These are phyloP conservation scores for Podargus strigoides DNA, from an alignment of 2,797 vertebrate species.

Conservation along the genomic window DNA sequence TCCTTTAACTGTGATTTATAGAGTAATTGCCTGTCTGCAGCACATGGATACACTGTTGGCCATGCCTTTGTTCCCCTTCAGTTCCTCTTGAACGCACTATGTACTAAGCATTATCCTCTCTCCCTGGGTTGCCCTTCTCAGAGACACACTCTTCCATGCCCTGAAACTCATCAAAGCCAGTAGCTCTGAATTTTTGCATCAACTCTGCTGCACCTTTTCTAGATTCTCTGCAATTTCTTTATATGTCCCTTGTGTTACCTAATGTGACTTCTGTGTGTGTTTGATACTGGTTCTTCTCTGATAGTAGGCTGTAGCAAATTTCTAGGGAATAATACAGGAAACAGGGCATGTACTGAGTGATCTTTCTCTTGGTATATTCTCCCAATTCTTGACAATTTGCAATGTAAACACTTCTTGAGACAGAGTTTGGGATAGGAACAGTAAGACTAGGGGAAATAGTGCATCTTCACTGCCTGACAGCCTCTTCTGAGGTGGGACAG, in stretches of 20 bases:
- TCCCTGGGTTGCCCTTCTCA: conserved; percentile 50
- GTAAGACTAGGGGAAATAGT: neutral
- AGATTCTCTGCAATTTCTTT: conserved; percentile 13
- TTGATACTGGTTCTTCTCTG: neutral
- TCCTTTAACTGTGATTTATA: conserved; percentile 56
- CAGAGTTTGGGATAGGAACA: neutral
- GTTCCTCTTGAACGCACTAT: conserved; percentile 51
- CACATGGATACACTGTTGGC: conserved; percentile 46
- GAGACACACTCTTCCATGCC: neutral
- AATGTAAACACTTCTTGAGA: neutral
- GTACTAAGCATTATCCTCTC: conserved; percentile 40
- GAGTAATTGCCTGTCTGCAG: conserved; percentile 61
- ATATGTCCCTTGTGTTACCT: neutral
- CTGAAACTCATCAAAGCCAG: conserved; percentile 8
- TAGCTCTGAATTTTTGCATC: neutral
- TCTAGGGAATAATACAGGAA: neutral
- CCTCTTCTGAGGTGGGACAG: neutral
- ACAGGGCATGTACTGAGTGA: neutral
- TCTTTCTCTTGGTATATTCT: neutral
- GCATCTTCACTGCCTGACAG: neutral
- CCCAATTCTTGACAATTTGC: neutral
- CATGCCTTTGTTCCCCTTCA: conserved; percentile 57
- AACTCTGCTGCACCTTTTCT: neutral
- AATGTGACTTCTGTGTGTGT: neutral
- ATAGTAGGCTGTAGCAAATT: neutral